phyloP scores from a whole-genome alignment of 2,888 invertebrate genomes.

The Yponomeuta malinellus region DNA sequence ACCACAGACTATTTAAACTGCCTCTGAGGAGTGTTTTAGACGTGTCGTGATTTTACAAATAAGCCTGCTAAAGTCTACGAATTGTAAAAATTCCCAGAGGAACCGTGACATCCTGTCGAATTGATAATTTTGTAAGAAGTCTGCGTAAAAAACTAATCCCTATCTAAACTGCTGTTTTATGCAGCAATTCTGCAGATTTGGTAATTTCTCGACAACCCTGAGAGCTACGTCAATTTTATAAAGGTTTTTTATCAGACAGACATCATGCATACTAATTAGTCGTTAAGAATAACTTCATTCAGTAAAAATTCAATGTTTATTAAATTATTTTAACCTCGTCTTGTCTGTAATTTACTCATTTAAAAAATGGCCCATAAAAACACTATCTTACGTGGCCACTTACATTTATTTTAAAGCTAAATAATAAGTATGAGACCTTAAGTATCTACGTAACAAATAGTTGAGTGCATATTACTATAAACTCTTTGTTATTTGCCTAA shows the following conservation, averaged over 20 bases:
- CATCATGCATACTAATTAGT: background rate
- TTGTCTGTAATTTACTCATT: background rate
- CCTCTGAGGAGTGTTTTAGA: too few relatives aligned
- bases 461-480: background rate
- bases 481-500: conserved; percentile 7
- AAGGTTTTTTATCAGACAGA: background rate
- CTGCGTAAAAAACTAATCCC: too few relatives aligned
- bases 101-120: too few relatives aligned
- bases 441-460: background rate
- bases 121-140: too few relatives aligned
- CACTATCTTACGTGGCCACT: background rate
- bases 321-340: conserved; percentile 4
- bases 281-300: background rate
- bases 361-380: background rate
- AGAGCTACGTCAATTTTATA: background rate
- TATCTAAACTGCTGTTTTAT: background rate
- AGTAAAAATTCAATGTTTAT: background rate
- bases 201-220: background rate
- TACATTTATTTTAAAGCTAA: background rate
- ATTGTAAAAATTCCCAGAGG: too few relatives aligned
- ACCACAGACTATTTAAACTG: too few relatives aligned
- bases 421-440: background rate
- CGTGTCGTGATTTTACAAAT: too few relatives aligned
- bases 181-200: background rate
- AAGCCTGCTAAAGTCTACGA: too few relatives aligned